Evolutionary conservation across 2,113 vertebrate genomes (phyloP).

Genomic region (Litocranius walleri): DNA sequence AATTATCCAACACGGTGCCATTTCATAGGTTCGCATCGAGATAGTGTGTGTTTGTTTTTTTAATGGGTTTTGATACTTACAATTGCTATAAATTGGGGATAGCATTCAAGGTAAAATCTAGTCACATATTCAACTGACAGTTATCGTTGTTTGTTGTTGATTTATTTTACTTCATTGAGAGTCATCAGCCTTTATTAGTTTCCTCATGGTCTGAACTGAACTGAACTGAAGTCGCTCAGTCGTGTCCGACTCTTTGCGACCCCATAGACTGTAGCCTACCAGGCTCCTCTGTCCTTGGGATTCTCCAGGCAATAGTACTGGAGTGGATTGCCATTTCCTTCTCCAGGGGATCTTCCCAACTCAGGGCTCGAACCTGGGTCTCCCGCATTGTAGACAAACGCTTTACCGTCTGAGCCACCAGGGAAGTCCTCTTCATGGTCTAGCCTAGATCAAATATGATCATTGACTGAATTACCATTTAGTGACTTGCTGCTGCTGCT

Average conservation of each 20-base stretch:
- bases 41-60: not conserved
- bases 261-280: too few relatives aligned
- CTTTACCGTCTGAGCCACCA: too few relatives aligned
- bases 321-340: too few relatives aligned
- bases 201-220: not conserved
- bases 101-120: not conserved
- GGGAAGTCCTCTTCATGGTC: not conserved
- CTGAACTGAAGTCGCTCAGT: too few relatives aligned
- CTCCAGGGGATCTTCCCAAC: too few relatives aligned
- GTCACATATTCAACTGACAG: not conserved
- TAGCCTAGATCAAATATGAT: not conserved
- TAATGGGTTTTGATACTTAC: not conserved
- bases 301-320: too few relatives aligned
- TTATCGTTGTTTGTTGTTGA: not conserved
- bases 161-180: not conserved
- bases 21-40: not conserved
- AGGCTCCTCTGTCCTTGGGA: too few relatives aligned
- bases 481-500: not conserved
- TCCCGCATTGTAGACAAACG: too few relatives aligned
- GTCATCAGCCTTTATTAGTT: not conserved
- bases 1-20: not conserved
- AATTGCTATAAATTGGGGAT: not conserved
- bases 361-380: too few relatives aligned
- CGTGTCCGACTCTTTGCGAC: too few relatives aligned
- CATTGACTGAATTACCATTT: not conserved